These are phyloP conservation scores for Zoanthus sansibaricus DNA, from an alignment of 92 coral and sea anemone species.

Conservation along the genomic window DNA sequence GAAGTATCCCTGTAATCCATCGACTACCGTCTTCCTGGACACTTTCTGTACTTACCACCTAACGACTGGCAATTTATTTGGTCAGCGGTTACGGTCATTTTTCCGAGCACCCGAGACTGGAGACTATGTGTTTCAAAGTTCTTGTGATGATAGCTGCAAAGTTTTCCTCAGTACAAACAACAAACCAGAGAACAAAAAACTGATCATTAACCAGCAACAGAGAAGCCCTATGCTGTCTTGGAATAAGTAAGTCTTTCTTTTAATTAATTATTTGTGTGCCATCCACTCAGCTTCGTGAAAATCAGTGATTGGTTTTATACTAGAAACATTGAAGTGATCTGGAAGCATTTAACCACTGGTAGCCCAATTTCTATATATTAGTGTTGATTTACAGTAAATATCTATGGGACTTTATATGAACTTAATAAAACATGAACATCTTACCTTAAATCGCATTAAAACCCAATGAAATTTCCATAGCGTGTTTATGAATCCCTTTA, in stretches of 20 bases:
- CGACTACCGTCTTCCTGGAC: slow-evolving; percentile 44
- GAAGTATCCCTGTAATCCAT: slow-evolving; percentile 59
- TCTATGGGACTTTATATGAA: too few species aligned
- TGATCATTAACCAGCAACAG: slow-evolving; percentile 50
- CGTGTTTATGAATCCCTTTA: too few species aligned
- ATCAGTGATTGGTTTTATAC: too few species aligned
- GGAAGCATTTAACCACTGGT: too few species aligned
- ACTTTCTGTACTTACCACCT: slow-evolving; percentile 56
- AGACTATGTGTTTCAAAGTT: slow-evolving; percentile 58
- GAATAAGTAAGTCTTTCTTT: slow-evolving; percentile 37
- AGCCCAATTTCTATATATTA: too few species aligned
- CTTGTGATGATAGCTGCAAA: slow-evolving; percentile 72
- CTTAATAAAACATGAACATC: too few species aligned
- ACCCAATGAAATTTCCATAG: too few species aligned
- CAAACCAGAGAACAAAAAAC: slow-evolving; percentile 50
- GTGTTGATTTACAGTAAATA: too few species aligned
- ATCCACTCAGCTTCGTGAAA: too few species aligned
- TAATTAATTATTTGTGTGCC: background rate
- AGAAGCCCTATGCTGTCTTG: background rate
- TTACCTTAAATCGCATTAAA: too few species aligned
- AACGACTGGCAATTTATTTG: slow-evolving; percentile 23
- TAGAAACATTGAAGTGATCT: too few species aligned
- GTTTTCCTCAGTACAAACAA: slow-evolving; percentile 68
- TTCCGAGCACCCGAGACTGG: slow-evolving; percentile 74
- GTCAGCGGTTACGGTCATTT: slow-evolving; percentile 72